Conservation (phyloP, 2,888 invertebrate species). For the Ochropleura leucogaster region DNA sequence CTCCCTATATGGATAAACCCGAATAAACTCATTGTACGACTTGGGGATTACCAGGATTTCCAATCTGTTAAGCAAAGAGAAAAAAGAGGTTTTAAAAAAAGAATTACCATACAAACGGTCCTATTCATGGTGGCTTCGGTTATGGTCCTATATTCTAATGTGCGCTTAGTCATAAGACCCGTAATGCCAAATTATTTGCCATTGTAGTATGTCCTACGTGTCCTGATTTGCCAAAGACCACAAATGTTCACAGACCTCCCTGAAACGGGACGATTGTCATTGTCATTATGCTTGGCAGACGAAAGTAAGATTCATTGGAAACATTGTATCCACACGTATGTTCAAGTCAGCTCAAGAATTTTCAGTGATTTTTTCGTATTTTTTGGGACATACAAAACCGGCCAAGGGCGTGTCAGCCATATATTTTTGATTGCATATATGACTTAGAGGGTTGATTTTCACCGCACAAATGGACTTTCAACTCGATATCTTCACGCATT, state of each 20-base stretch:
- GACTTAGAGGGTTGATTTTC: too few relatives aligned
- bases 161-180: not conserved
- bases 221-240: not conserved
- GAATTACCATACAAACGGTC: constrained; percentile 23
- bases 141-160: not conserved
- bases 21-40: not conserved
- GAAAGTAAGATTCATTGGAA: not conserved
- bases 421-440: too few relatives aligned
- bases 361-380: not conserved
- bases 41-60: not conserved
- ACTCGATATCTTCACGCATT: too few relatives aligned
- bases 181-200: constrained; percentile 10
- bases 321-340: not conserved
- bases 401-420: too few relatives aligned
- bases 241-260: not conserved
- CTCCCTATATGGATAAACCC: not conserved
- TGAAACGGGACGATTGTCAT: not conserved
- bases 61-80: not conserved
- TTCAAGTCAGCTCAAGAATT: not conserved
- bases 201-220: constrained; percentile 2
- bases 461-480: too few relatives aligned
- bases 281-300: not conserved
- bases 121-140: constrained; percentile 8
- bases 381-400: not conserved
- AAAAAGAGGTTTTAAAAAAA: not conserved